Percentiles rank a stretch among this genome's conserved stretches.
These are phyloP conservation scores for Psylliodes chrysocephalus DNA, from an alignment of 2,888 invertebrate species.

Conservation along the genomic window DNA sequence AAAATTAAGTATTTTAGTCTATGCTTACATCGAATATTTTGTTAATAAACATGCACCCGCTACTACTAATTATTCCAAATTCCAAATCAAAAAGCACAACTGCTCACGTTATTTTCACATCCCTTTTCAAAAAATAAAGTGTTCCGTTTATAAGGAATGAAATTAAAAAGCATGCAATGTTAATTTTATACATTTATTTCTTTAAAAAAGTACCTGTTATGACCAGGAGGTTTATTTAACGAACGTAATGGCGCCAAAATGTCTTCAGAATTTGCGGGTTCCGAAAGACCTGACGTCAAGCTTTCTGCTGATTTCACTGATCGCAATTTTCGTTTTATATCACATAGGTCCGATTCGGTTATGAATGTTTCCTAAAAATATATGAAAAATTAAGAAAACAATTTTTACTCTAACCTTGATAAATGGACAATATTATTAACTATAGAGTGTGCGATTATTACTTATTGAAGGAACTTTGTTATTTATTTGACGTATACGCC, in stretches of 20 bases:
- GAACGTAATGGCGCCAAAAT: slow-evolving; percentile 64
- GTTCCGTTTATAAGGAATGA: background rate
- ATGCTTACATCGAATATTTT: slow-evolving; percentile 3
- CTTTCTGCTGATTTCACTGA: slow-evolving; percentile 80
- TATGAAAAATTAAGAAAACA: no score
- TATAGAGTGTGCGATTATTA: no score
- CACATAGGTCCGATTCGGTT: slow-evolving; percentile 61
- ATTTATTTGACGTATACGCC: no score
- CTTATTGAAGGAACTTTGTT: no score
- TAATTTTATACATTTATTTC: slow-evolving; percentile 5
- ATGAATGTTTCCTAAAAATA: slow-evolving; percentile 61
- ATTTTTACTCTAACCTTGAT: no score
- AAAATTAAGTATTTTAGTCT: background rate
- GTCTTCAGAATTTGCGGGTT: slow-evolving; percentile 60
- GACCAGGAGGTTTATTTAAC: slow-evolving; percentile 65
- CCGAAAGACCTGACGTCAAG: slow-evolving; percentile 66
- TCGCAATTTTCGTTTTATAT: slow-evolving; percentile 67
- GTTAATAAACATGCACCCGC: background rate
- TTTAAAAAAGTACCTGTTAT: slow-evolving; percentile 61
- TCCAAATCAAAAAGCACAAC: slow-evolving; percentile 2
- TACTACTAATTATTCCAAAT: background rate
- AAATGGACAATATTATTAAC: no score
- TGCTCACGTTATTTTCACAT: background rate
- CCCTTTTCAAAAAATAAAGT: background rate
- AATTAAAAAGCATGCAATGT: slow-evolving; percentile 10